Evolutionary conservation across 2,888 invertebrate species (phyloP).

Genomic region (Volucella inflata): DNA sequence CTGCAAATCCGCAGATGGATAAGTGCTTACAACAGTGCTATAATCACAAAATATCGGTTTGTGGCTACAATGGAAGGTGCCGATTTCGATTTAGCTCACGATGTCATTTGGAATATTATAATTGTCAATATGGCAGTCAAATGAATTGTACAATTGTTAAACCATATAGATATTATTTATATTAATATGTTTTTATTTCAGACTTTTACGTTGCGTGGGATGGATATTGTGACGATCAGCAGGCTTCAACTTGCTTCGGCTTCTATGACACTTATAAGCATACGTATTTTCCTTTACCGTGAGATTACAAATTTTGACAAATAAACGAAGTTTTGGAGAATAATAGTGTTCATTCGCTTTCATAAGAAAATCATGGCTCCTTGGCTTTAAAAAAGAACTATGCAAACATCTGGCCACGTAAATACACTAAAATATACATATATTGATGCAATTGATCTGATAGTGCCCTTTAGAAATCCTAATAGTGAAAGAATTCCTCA

Average conservation of each 20-base stretch:
- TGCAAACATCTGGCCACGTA: no score
- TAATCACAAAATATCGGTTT: constrained; percentile 1
- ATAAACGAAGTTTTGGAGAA: neutral
- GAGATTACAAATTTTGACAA: neutral
- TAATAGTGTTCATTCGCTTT: no score
- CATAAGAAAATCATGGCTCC: neutral
- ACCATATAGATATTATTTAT: constrained; percentile 19
- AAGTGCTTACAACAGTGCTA: constrained; percentile 24
- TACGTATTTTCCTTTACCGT: constrained; percentile 2
- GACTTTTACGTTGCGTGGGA: neutral
- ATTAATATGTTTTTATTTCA: neutral
- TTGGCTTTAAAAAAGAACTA: neutral
- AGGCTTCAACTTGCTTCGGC: neutral
- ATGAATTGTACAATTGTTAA: neutral
- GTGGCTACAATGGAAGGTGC: constrained; percentile 44
- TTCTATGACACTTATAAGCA: constrained; percentile 21
- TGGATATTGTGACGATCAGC: neutral
- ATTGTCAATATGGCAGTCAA: constrained; percentile 36
- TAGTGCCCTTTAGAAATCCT: no score
- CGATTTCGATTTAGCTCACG: constrained; percentile 36
- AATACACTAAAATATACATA: no score
- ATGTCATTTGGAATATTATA: constrained; percentile 49
- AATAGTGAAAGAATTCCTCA: no score
- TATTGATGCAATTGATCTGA: no score
- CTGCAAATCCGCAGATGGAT: neutral